Evolutionary conservation across 2,113 vertebrate species (phyloP).

Genomic region (Xiphophorus maculatus): DNA sequence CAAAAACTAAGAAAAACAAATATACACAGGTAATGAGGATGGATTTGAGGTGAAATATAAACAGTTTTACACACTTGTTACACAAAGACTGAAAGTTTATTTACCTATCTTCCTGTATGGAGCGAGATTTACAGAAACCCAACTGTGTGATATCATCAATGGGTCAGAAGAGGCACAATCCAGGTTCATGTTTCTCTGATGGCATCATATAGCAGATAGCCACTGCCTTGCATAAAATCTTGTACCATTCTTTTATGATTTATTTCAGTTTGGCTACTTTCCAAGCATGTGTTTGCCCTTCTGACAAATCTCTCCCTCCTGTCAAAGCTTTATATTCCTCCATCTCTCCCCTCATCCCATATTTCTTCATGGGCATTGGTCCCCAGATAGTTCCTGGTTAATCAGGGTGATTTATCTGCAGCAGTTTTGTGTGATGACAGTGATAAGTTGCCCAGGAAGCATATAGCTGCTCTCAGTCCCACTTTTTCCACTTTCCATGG

Average conservation of each 20-base stretch:
- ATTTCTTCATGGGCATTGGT: constrained; percentile 89
- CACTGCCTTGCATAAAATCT: constrained; percentile 3
- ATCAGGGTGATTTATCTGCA: constrained; percentile 57
- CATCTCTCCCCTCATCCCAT: constrained; percentile 89
- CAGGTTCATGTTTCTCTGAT: constrained; percentile 77
- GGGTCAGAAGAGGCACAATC: constrained; percentile 77
- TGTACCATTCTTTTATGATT: constrained; percentile 25
- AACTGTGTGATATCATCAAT: constrained; percentile 88
- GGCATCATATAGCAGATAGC: constrained; percentile 5
- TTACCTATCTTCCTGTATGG: neutral
- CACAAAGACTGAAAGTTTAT: neutral
- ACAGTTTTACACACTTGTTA: too few relatives aligned
- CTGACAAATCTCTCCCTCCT: constrained; percentile 89
- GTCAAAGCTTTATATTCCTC: constrained; percentile 95
- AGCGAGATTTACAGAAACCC: constrained; percentile 68
- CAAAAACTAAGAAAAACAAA: too few relatives aligned
- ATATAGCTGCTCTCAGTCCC: constrained; percentile 18
- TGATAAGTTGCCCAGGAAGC: constrained; percentile 56
- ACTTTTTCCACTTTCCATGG: constrained; percentile 27
- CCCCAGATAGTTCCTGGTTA: constrained; percentile 96
- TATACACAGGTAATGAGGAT: too few relatives aligned
- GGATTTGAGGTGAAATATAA: too few relatives aligned
- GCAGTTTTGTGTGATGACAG: constrained; percentile 38
- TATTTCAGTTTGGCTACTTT: constrained; percentile 32
- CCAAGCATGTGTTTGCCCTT: constrained; percentile 91